Evolutionary conservation across 2,888 invertebrate genomes (phyloP), one percentile per base, ranked within the genome.

Genomic region (Drosophila rellima): DNA sequence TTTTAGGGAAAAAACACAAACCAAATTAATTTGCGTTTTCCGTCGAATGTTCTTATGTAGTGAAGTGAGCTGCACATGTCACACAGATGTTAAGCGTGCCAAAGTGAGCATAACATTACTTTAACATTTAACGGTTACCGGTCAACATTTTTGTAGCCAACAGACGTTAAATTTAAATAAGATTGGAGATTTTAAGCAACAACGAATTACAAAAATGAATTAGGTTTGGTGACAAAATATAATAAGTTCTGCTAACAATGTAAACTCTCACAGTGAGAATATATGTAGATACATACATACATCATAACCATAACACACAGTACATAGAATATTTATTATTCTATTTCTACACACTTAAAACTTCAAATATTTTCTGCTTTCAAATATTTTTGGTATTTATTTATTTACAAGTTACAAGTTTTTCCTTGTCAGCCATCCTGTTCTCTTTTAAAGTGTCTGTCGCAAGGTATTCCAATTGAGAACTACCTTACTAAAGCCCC

Each of bases 371-470:
- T 23, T 23, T 23, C 23, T 23, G 6, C 7, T 23, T 23, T 23
- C 5, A 23, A 23, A 23, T 7, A 23, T 1, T 23, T 23, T 23
- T 23, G 6, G 6, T 23, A 6, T 23, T 6, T 23, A 23, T 23
- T 23, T 6, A 5, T 6, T 23, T 23, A 29, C 2, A n/a, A 13
- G 13, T 33, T 78, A 81, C 80, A n/a, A 76, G 73, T 47, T 62
- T 44, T 0, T 71, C 74, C 65, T 77, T 70, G 47, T 77, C 74
- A 1, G 39, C 54, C 82, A 81, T 80, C 3, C 8, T 50, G 8
- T 11, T 37, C 3, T 10, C 8, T 11, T 1, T 3, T 1, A 2
- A 17, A 4, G 17, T 13, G 3, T 3, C 31, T 33, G 11, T 4
- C 11, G 1, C 31, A 33, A 10, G 13, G 10, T 6, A 3, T 17